A percentile compares a stretch with the other conserved stretches of the same genome.
phyloP scores from a whole-genome alignment of 2,113 vertebrate species.

The Pogona vitticeps region DNA sequence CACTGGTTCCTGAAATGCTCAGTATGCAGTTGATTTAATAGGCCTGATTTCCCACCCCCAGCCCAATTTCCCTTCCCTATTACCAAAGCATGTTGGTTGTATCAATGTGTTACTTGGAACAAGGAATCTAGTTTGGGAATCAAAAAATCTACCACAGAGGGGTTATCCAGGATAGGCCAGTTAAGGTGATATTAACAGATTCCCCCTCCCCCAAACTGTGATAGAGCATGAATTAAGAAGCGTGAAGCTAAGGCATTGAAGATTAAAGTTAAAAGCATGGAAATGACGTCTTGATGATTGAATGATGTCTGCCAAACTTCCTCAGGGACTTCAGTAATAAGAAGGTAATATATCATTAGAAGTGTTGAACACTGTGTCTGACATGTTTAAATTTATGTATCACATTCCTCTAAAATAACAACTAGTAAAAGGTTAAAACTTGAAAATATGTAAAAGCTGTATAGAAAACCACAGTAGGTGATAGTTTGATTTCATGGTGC shows the following conservation, averaged over 20 bases:
- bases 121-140: conserved; percentile 27
- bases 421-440: conserved; percentile 60
- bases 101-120: conserved; percentile 21
- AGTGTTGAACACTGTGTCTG: conserved; percentile 75
- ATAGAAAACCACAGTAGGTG: conserved; percentile 55
- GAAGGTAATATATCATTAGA: conserved; percentile 80
- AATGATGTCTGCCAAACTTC: conserved; percentile 71
- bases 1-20: not conserved
- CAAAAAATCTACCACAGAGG: conserved; percentile 27
- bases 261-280: conserved; percentile 60
- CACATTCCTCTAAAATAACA: conserved; percentile 68
- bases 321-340: conserved; percentile 76
- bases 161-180: conserved; percentile 6
- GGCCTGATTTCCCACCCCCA: too few relatives aligned
- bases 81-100: not conserved
- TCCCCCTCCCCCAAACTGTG: conserved; percentile 6
- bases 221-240: conserved; percentile 56
- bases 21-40: not conserved
- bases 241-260: conserved; percentile 50
- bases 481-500: conserved; percentile 59
- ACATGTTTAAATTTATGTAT: conserved; percentile 78
- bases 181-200: conserved; percentile 57
- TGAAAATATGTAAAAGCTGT: conserved; percentile 35
- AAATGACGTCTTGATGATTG: conserved; percentile 68
- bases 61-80: not conserved